Conservation (phyloP, 1,140 invertebrate genomes). For the Pseudobourletiella spinata region DNA sequence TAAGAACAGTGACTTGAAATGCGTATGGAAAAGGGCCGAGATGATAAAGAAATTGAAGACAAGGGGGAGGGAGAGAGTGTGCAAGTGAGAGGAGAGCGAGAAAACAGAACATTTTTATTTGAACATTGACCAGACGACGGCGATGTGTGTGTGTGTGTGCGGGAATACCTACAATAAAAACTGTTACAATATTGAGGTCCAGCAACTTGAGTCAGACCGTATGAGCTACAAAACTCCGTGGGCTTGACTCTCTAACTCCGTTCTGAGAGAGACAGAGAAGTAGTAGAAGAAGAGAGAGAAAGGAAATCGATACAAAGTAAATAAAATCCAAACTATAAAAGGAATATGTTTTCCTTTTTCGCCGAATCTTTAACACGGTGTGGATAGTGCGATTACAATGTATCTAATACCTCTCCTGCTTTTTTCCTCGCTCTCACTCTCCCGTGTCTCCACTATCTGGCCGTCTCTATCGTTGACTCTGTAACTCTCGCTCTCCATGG, state of each 20-base stretch:
- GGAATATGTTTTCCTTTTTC: not conserved
- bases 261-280: not conserved
- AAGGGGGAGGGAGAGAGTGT: not conserved
- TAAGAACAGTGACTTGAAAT: not conserved
- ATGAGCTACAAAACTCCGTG: too few relatives aligned
- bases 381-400: too few relatives aligned
- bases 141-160: too few relatives aligned
- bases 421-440: too few relatives aligned
- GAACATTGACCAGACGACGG: not conserved
- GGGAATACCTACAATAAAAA: not conserved
- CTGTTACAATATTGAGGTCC: too few relatives aligned
- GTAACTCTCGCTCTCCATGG: too few relatives aligned
- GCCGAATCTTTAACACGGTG: not conserved
- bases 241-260: too few relatives aligned
- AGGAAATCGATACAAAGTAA: slow-evolving; percentile 8
- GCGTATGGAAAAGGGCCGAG: not conserved
- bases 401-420: too few relatives aligned
- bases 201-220: too few relatives aligned
- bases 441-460: too few relatives aligned
- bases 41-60: not conserved
- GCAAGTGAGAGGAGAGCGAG: not conserved
- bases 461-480: too few relatives aligned
- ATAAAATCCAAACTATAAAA: slow-evolving; percentile 9
- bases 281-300: not conserved
- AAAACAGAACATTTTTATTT: not conserved